Percentiles rank a stretch among this genome's conserved stretches.
phyloP scores from a whole-genome alignment of 2,888 invertebrate genomes.

The Blomia tropicalis region DNA sequence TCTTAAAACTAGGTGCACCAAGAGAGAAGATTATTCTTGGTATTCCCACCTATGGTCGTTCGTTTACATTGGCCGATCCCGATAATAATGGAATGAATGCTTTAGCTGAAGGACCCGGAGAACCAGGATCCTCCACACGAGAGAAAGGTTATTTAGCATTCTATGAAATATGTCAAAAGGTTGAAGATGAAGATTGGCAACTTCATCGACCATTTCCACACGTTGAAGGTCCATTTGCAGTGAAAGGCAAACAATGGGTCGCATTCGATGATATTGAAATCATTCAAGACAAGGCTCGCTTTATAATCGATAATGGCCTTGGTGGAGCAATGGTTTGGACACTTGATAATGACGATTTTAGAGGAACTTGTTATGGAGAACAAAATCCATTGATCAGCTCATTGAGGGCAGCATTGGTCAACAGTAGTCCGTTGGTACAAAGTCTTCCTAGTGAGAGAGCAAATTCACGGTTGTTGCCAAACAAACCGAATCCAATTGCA shows the following conservation, averaged over 20 bases:
- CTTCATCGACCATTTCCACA: conserved; percentile 61
- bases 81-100: conserved; percentile 47
- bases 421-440: conserved; percentile 24
- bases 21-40: conserved; percentile 36
- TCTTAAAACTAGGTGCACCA: conserved; percentile 36
- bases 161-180: conserved; percentile 78
- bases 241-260: conserved; percentile 74
- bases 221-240: conserved; percentile 78
- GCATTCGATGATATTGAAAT: conserved; percentile 76
- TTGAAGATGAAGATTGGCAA: conserved; percentile 60
- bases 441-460: conserved; percentile 23
- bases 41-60: conserved; percentile 53
- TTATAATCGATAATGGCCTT: conserved; percentile 62
- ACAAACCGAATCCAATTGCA: background rate
- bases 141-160: conserved; percentile 84
- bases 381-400: conserved; percentile 81
- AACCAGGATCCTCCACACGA: conserved; percentile 72
- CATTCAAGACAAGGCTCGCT: conserved; percentile 61
- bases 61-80: conserved; percentile 64
- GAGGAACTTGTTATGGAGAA: conserved; percentile 64
- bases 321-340: conserved; percentile 89
- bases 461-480: background rate
- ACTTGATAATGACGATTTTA: conserved; percentile 83
- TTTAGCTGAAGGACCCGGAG: conserved; percentile 75
- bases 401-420: conserved; percentile 27